Percentiles rank a stretch among this genome's conserved stretches.
phyloP scores from a whole-genome alignment of 2,113 vertebrate genomes.

The Carassius auratus region DNA sequence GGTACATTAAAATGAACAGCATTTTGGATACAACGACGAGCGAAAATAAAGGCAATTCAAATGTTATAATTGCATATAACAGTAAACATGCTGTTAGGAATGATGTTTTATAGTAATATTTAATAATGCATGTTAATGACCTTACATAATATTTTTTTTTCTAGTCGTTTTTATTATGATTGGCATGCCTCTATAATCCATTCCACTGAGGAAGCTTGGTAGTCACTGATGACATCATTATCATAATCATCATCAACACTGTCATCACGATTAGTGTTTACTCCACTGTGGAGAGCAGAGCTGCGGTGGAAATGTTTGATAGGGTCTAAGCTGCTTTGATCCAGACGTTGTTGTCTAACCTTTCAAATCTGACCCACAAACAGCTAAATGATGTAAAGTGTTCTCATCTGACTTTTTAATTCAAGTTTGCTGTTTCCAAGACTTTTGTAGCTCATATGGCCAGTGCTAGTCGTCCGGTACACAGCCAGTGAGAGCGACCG shows the following conservation, averaged over 20 bases:
- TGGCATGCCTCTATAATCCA: neutral
- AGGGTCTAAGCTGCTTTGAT: neutral
- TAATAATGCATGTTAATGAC: neutral
- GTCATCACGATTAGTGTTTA: constrained; percentile 5
- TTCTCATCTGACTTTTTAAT: neutral
- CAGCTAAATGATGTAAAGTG: neutral
- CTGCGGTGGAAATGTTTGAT: neutral
- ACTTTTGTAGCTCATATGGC: neutral
- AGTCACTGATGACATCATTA: constrained; percentile 14
- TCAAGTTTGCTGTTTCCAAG: neutral
- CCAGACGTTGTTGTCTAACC: neutral
- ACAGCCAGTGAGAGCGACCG: neutral
- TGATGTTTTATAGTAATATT: neutral
- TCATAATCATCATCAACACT: constrained; percentile 25
- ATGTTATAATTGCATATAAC: too few relatives aligned
- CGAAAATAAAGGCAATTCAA: neutral
- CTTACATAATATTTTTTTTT: neutral
- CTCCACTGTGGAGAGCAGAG: neutral
- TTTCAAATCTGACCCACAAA: neutral
- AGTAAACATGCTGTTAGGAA: neutral
- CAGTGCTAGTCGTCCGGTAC: neutral
- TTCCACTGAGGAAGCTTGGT: neutral
- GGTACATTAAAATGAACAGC: neutral
- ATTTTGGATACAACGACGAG: neutral
- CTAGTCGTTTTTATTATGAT: neutral